A percentile compares a stretch with the other conserved stretches of the same genome.
Evolutionary conservation across 2,113 vertebrate species (phyloP).

Genomic region (Canis aureus): DNA sequence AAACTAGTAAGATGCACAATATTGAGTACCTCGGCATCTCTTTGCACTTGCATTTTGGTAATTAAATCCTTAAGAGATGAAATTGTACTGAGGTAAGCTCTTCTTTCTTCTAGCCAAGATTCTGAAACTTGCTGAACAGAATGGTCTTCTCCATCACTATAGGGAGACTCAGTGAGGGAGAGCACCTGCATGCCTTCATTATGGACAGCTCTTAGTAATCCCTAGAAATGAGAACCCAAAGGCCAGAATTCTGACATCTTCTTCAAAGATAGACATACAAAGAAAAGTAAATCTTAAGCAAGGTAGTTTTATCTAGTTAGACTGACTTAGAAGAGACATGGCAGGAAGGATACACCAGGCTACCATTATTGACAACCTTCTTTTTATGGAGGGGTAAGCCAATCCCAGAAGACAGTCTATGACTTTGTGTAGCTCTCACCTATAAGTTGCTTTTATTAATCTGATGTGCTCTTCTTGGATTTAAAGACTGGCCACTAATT

Average conservation of each 20-base stretch:
- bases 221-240: constrained; percentile 84
- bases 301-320: background rate
- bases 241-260: constrained; percentile 20
- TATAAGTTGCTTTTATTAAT: background rate
- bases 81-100: constrained; percentile 91
- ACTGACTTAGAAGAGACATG: background rate
- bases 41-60: constrained; percentile 91
- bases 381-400: background rate
- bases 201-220: constrained; percentile 95
- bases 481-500: constrained; percentile 18
- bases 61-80: constrained; percentile 93
- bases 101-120: constrained; percentile 91
- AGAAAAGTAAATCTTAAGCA: background rate
- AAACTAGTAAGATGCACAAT: background rate
- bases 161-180: constrained; percentile 92
- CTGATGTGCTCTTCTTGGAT: background rate
- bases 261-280: background rate
- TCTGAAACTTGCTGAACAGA: constrained; percentile 82
- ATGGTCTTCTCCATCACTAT: constrained; percentile 86
- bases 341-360: background rate
- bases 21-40: constrained; percentile 89
- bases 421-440: background rate
- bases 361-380: background rate
- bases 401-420: background rate
- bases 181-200: constrained; percentile 96